Conservation (phyloP, 2,797 vertebrate species). For the Corythornis leucogaster region DNA sequence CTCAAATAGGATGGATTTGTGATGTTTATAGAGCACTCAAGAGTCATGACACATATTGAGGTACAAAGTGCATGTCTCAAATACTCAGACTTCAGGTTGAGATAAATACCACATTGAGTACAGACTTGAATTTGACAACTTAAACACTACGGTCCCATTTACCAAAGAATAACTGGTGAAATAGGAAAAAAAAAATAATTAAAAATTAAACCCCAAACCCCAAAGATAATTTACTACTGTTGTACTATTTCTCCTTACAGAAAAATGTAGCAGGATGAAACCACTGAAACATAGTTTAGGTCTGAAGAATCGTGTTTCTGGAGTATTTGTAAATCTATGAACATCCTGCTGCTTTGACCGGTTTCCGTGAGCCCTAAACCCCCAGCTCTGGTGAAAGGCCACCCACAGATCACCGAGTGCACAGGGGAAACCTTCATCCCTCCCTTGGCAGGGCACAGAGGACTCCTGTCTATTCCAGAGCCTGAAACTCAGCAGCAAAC, state of each 20-base stretch:
- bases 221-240: slow-evolving; percentile 48
- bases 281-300: slow-evolving; percentile 55
- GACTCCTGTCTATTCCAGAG: neutral
- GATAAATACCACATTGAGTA: neutral
- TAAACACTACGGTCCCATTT: neutral
- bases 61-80: neutral
- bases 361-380: slow-evolving; percentile 14
- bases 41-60: neutral
- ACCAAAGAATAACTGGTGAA: slow-evolving; percentile 1
- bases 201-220: neutral
- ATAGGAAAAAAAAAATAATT: neutral
- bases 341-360: slow-evolving; percentile 27
- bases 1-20: neutral
- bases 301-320: slow-evolving; percentile 51
- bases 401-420: slow-evolving; percentile 15
- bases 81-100: neutral
- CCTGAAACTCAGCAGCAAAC: neutral
- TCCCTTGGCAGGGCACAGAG: neutral
- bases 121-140: neutral
- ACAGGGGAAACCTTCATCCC: neutral
- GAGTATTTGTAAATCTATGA: slow-evolving; percentile 56
- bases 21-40: neutral
- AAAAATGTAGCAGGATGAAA: slow-evolving; percentile 57
- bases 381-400: slow-evolving; percentile 25
- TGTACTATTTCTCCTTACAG: slow-evolving; percentile 39